Conservation (phyloP, 2,888 invertebrate genomes). For the Dasypolia templi region DNA sequence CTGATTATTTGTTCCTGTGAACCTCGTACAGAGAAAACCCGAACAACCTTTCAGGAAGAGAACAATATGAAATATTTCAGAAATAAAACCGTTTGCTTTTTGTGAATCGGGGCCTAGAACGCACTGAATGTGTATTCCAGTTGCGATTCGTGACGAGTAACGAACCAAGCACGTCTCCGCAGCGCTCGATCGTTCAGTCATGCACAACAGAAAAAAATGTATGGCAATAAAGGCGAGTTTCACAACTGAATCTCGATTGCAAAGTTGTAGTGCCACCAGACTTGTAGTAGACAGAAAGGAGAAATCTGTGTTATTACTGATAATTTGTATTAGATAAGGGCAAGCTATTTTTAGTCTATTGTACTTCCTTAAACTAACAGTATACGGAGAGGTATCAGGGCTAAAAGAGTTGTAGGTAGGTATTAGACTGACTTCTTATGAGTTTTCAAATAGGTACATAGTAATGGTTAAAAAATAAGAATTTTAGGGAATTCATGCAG, state of each 20-base stretch:
- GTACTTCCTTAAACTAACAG: neutral
- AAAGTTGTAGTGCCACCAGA: slow-evolving; percentile 1
- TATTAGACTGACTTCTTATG: too few species aligned
- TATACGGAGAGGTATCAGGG: neutral
- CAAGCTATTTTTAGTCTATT: neutral
- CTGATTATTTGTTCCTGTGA: neutral
- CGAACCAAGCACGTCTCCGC: slow-evolving; percentile 77
- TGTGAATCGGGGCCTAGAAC: slow-evolving; percentile 45
- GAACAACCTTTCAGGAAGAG: neutral
- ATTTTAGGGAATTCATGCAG: too few species aligned
- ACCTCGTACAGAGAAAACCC: neutral
- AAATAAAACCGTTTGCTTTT: slow-evolving; percentile 32
- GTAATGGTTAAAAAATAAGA: too few species aligned
- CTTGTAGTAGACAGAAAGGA: neutral
- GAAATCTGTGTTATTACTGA: neutral
- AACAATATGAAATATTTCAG: slow-evolving; percentile 14
- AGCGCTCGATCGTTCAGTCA: slow-evolving; percentile 47
- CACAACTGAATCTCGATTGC: slow-evolving; percentile 16
- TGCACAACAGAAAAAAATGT: slow-evolving; percentile 47
- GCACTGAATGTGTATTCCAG: slow-evolving; percentile 69
- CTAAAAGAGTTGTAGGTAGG: neutral
- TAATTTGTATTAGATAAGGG: neutral
- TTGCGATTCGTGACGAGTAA: slow-evolving; percentile 76
- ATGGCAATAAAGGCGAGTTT: slow-evolving; percentile 41
- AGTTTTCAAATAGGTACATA: neutral